Conservation (phyloP, 1,140 invertebrate genomes). For the Sitodiplosis mosellana region DNA sequence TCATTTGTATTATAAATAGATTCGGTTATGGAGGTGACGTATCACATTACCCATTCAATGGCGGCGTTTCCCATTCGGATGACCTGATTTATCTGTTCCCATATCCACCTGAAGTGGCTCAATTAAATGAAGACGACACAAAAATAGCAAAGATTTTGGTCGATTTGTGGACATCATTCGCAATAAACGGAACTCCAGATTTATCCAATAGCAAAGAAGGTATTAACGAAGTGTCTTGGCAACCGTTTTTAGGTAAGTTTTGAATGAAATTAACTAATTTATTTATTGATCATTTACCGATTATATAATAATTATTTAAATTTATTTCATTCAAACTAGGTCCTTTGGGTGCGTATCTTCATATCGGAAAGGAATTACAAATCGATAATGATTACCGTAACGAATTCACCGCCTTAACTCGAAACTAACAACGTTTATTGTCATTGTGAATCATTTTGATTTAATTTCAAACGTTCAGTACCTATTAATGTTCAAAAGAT, state of each 20-base stretch:
- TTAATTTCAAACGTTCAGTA: too few species aligned
- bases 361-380: constrained; percentile 19
- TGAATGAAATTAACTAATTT: not conserved
- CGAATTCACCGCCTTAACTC: too few species aligned
- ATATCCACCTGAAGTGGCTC: constrained; percentile 17
- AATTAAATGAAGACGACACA: constrained; percentile 16
- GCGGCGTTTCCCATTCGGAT: constrained; percentile 20
- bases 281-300: not conserved
- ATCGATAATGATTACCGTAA: constrained; percentile 15
- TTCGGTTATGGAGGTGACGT: constrained; percentile 20
- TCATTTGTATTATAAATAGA: not conserved
- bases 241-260: not conserved
- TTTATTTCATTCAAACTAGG: not conserved
- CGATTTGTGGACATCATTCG: constrained; percentile 23
- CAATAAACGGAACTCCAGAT: constrained; percentile 18
- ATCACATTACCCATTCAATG: constrained; percentile 21
- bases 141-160: constrained; percentile 21
- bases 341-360: constrained; percentile 20
- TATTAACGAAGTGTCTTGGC: not conserved
- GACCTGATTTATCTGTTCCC: constrained; percentile 22
- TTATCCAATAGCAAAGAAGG: constrained; percentile 15
- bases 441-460: too few species aligned
- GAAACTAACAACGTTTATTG: too few species aligned
- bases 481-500: too few species aligned
- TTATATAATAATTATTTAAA: not conserved